Conservation (phyloP, 2,113 vertebrate species). For the Seriola quinqueradiata region DNA sequence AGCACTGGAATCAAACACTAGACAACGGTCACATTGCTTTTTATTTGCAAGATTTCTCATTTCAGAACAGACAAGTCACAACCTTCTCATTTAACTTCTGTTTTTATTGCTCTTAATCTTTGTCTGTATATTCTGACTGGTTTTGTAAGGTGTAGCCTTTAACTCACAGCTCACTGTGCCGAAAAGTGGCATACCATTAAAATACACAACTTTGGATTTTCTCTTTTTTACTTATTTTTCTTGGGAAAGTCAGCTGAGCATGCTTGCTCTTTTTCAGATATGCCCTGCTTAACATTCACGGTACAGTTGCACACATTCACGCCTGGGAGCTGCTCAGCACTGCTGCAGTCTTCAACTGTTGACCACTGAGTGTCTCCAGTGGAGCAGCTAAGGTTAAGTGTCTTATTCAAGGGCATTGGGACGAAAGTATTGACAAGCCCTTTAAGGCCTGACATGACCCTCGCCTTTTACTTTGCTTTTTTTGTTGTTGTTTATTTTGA, state of each 20-base stretch:
- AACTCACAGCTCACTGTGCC: constrained; percentile 21
- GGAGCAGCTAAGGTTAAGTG: constrained; percentile 56
- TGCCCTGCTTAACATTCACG: constrained; percentile 70
- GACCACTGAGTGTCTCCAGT: constrained; percentile 44
- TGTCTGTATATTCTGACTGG: background rate
- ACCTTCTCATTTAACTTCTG: background rate
- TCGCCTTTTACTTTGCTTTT: constrained; percentile 16
- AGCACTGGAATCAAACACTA: constrained; percentile 5
- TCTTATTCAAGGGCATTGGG: constrained; percentile 62
- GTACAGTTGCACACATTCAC: constrained; percentile 51
- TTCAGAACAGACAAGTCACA: background rate
- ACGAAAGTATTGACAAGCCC: constrained; percentile 52
- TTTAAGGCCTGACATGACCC: constrained; percentile 14
- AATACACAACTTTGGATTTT: constrained; percentile 13
- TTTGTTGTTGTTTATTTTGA: background rate
- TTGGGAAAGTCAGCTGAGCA: constrained; percentile 33
- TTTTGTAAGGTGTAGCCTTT: constrained; percentile 32
- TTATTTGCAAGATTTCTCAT: background rate
- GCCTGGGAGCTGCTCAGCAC: constrained; percentile 53
- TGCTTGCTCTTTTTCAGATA: constrained; percentile 32
- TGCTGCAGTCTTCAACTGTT: constrained; percentile 52
- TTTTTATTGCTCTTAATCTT: background rate
- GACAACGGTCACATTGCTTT: constrained; percentile 4
- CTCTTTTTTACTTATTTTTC: constrained; percentile 27
- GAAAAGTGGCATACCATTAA: constrained; percentile 25